Conservation (phyloP, 37 sponge, comb jelly and placozoan genomes). For the Agelas oroides region DNA sequence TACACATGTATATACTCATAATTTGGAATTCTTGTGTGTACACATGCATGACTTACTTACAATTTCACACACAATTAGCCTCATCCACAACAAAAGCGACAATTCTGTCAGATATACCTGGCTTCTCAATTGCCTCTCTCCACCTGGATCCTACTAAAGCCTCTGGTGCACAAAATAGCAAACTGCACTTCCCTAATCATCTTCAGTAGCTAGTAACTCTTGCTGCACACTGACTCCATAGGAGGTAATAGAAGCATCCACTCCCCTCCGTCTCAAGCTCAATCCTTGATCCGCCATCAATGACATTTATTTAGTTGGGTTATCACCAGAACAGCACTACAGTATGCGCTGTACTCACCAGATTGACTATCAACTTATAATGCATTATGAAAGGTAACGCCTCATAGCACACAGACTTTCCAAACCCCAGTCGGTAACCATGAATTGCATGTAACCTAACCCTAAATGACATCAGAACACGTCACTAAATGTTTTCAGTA, state of each 20-base stretch:
- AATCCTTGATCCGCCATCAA: conserved; percentile 61
- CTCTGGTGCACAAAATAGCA: conserved; percentile 23
- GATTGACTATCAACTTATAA: background rate
- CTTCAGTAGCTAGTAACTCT: conserved; percentile 17
- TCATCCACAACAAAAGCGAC: conserved; percentile 14
- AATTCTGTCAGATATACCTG: background rate
- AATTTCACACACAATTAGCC: conserved; percentile 46
- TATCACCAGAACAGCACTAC: conserved; percentile 10
- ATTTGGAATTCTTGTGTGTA: background rate
- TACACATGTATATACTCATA: too few species aligned
- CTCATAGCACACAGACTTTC: conserved; percentile 2
- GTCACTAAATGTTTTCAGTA: too few species aligned
- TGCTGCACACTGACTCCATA: background rate
- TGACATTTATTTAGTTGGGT: conserved; percentile 45
- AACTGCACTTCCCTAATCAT: conserved; percentile 1
- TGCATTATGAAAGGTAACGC: too few species aligned
- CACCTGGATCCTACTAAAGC: conserved; percentile 8
- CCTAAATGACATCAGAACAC: too few species aligned
- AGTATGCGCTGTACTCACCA: too few species aligned
- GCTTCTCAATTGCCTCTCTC: conserved; percentile 11
- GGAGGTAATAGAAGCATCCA: conserved; percentile 26
- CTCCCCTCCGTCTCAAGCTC: conserved; percentile 3
- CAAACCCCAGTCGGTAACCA: conserved; percentile 14
- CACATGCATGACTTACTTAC: conserved; percentile 23
- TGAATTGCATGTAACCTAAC: too few species aligned